A percentile compares a stretch with the other conserved stretches of the same genome.
Evolutionary conservation across 2,888 invertebrate genomes (phyloP).

Genomic region (Gasteruption jaculator): DNA sequence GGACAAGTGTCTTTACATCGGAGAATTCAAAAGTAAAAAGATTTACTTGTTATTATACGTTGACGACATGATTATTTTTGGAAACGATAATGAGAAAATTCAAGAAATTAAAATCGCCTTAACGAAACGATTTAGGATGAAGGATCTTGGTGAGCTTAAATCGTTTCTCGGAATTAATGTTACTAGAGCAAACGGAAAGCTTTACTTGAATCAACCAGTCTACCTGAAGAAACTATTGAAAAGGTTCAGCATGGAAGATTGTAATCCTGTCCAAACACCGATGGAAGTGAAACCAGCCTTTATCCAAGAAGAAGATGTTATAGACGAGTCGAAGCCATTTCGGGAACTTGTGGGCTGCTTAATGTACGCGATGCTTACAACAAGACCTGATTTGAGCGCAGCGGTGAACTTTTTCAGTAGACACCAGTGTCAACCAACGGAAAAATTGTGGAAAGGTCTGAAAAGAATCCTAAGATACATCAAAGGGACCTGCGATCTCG

Average conservation of each 20-base stretch:
- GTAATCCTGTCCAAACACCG: conserved; percentile 23
- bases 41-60: conserved; percentile 28
- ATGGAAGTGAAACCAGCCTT: conserved; percentile 19
- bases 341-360: conserved; percentile 23
- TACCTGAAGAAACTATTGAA: conserved; percentile 25
- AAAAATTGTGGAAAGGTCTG: conserved; percentile 23
- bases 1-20: conserved; percentile 28
- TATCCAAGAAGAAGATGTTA: conserved; percentile 7
- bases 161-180: conserved; percentile 29
- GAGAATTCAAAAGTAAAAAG: conserved; percentile 6
- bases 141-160: conserved; percentile 25
- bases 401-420: conserved; percentile 20
- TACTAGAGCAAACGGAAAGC: conserved; percentile 16
- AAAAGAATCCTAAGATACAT: conserved; percentile 28
- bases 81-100: conserved; percentile 17
- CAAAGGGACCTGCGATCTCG: conserved; percentile 15
- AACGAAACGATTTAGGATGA: conserved; percentile 25
- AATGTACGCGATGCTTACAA: conserved; percentile 20
- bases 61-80: conserved; percentile 28
- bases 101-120: conserved; percentile 20
- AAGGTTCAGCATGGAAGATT: conserved; percentile 26
- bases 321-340: conserved; percentile 17
- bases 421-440: conserved; percentile 16
- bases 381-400: conserved; percentile 19
- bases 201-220: conserved; percentile 23